Base-by-base conservation (phyloP, 35 echinoderm and acorn worm genomes). In the Chiridota heheva region DNA sequence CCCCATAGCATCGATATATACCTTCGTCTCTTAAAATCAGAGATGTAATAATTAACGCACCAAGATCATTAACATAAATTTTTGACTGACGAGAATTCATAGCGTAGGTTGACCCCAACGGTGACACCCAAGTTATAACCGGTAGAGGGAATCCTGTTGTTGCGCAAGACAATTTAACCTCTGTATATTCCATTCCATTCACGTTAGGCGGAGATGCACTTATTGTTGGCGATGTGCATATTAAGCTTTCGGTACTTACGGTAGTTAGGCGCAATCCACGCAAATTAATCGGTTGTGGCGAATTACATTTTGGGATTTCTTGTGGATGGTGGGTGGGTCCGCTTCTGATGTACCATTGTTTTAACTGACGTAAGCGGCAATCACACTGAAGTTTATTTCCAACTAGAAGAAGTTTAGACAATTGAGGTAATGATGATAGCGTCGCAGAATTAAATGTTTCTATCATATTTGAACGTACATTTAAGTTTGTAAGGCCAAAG, bases 361-460 rank as follows among this genome's bases (percentile, higher is more conserved):
- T 32, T 8, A 90, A 58, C 17, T 34, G 10, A 18, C 48, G 29
- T 18, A 90, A 31, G 17, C 92, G 82, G 37, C 92, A 96, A 58
- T 96, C 92, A 62, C 92, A 96, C 25, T 90, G 82, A 7, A 96
- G 49, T 22, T 67, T 79, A 32, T 96, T 96, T 2, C 78, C 78
- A 16, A 67, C 41, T 3, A 96, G 81, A 15, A 67, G 61, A 20
- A 96, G 39, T 34, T 77, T 74, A 16, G 66, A 86, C 36, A 96
- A 62, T 42, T 42, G 26, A 0, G 87, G 92, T 67, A 96, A 49
- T 25, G 87, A 78, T 8, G 44, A 46, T 67, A 86, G 32, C 8
- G 60, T 86, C n/a, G 63, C 40, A 7, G 82, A 37, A 34, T 78
- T 83, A 58, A 96, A 90, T 17, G 92, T 90, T 63, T 78, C 67